phyloP scores from a whole-genome alignment of 2,797 vertebrate genomes.

The Propithecus deckenii region DNA sequence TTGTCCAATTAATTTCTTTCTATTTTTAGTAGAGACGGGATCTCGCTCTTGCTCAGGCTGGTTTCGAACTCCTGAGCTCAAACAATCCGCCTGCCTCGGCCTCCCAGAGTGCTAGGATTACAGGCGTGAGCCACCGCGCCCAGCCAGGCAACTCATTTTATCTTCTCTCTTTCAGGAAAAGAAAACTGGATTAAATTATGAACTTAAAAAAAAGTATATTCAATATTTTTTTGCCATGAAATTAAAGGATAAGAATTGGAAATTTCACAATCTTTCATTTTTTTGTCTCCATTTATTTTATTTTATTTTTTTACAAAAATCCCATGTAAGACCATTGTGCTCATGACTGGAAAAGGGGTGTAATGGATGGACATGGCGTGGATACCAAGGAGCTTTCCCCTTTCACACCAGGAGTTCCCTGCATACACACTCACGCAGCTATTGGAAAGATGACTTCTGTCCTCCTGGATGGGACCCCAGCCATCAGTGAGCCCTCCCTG shows the following conservation, averaged over 20 bases:
- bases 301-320: conserved; percentile 81
- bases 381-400: not conserved
- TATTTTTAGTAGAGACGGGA: no score
- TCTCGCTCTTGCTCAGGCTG: no score
- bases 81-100: no score
- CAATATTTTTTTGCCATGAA: not conserved
- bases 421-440: not conserved
- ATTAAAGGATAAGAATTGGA: not conserved
- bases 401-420: conserved; percentile 37
- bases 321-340: conserved; percentile 83
- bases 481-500: not conserved
- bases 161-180: not conserved
- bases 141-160: not conserved
- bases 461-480: no score
- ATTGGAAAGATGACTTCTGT: not conserved
- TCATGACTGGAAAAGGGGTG: conserved; percentile 72
- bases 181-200: not conserved
- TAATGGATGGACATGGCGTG: not conserved
- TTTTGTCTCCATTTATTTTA: conserved; percentile 81
- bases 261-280: not conserved
- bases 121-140: no score
- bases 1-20: no score
- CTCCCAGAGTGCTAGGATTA: no score
- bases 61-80: no score
- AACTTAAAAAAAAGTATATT: not conserved